These are phyloP conservation scores for Sapayoa aenigma DNA, from an alignment of 2,113 vertebrate genomes.

Conservation along the genomic window DNA sequence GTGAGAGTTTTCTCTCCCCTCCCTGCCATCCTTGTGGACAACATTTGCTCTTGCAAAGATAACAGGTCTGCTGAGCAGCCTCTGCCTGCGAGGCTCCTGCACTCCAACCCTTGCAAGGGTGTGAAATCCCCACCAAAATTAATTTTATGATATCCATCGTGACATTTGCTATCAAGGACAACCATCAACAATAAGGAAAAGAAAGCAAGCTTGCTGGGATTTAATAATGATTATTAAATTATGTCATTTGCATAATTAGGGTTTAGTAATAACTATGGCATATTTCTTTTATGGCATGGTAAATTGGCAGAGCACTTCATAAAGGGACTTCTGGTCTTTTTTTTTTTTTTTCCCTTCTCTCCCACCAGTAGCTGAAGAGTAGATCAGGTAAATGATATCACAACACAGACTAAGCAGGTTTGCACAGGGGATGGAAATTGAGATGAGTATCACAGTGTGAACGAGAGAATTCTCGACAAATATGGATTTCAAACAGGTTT, in stretches of 20 bases:
- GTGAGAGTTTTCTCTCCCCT: not conserved
- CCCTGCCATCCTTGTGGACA: not conserved
- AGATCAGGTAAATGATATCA: not conserved
- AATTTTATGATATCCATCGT: not conserved
- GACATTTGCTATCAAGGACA: not conserved
- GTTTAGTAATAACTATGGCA: not conserved
- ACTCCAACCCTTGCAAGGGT: not conserved
- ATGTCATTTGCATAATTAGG: conserved; percentile 10
- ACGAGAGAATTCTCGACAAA: not conserved
- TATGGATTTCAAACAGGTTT: not conserved
- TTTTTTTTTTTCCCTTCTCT: not conserved
- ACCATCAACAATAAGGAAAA: not conserved
- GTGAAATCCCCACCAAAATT: not conserved
- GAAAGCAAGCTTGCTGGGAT: not conserved
- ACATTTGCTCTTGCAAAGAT: conserved; percentile 25
- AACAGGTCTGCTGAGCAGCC: not conserved
- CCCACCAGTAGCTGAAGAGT: not conserved
- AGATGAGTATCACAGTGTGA: not conserved
- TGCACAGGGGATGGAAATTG: not conserved
- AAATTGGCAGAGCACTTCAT: not conserved
- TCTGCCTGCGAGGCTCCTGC: not conserved
- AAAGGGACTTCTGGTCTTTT: not conserved
- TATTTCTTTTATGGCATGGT: not conserved
- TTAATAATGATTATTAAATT: conserved; percentile 32
- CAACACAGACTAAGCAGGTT: not conserved